Base-by-base conservation (phyloP, 2,113 vertebrate species). In the Glaucidium brasilianum region DNA sequence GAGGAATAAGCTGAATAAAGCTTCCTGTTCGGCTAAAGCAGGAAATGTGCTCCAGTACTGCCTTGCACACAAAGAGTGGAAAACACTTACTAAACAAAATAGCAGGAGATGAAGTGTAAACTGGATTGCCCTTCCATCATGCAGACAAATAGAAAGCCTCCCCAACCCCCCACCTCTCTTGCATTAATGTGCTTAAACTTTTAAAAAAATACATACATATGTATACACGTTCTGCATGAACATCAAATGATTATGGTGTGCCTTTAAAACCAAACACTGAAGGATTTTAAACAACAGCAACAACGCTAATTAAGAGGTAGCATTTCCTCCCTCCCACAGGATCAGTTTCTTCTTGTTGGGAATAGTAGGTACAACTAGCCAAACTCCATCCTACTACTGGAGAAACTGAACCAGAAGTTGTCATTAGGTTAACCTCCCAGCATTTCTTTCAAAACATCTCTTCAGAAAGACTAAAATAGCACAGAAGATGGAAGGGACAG, bases 41-140 rank as follows among this genome's bases (percentile, higher is more conserved):
- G 97, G 93, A 98, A 97, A 94, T 41, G 94, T 95, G 93, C 79
- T 90, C 91, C 93, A 89, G 94, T 29, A 34, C 18, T 90, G 94
- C 88, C 96, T 96, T 87, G 58, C 90, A 96, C 90, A 94, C 88
- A 94, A 76, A 95, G 83, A 82, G 55, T 96, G 91, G 86, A 96
- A 97, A 96, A 94, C 90, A 96, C 95, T 94, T 96, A 59, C 92
- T 91, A 97, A 97, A 96, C 80, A 90, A 96, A 96, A 96, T 69
- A 97, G 93, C 94, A 95, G 88, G 96, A 96, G 76, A 94, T 76
- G 75, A 97, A 97, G 68, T 82, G 63, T 82, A 96, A 95, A 97
- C 92, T 91, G 92, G 95, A 92, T 86, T 85, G 94, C 74, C 85
- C 64, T 92, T 83, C 72, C 90, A 95, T 83, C 90, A 79, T 63